phyloP scores from a whole-genome alignment of 2,113 vertebrate genomes.

The Tetrao urogallus region DNA sequence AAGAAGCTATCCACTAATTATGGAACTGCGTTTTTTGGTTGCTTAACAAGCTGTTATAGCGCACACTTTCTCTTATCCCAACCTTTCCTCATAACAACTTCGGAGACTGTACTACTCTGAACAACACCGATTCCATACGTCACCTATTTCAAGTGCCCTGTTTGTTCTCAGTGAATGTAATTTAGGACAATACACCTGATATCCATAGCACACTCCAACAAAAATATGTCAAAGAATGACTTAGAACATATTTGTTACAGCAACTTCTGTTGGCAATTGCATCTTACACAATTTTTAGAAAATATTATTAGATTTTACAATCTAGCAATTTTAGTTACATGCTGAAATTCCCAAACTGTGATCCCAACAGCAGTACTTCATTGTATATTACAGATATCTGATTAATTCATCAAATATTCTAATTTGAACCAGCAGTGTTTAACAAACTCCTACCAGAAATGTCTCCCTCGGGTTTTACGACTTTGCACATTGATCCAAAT shows the following conservation, averaged over 20 bases:
- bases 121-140: not conserved
- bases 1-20: not conserved
- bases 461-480: not conserved
- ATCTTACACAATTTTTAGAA: not conserved
- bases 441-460: not conserved
- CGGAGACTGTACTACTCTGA: not conserved
- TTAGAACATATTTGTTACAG: not conserved
- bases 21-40: not conserved
- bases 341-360: not conserved
- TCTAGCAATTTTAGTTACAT: not conserved
- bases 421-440: not conserved
- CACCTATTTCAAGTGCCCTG: not conserved
- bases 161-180: not conserved
- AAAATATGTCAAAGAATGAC: not conserved
- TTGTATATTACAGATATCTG: not conserved
- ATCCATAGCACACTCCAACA: not conserved
- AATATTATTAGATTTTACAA: not conserved
- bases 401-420: not conserved
- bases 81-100: not conserved
- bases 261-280: not conserved
- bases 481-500: not conserved
- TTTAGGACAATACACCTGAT: not conserved
- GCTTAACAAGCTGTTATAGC: not conserved
- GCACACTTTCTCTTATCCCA: not conserved
- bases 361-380: not conserved